Conservation (phyloP, 1,140 invertebrate genomes). For the Drosophila lowei region DNA sequence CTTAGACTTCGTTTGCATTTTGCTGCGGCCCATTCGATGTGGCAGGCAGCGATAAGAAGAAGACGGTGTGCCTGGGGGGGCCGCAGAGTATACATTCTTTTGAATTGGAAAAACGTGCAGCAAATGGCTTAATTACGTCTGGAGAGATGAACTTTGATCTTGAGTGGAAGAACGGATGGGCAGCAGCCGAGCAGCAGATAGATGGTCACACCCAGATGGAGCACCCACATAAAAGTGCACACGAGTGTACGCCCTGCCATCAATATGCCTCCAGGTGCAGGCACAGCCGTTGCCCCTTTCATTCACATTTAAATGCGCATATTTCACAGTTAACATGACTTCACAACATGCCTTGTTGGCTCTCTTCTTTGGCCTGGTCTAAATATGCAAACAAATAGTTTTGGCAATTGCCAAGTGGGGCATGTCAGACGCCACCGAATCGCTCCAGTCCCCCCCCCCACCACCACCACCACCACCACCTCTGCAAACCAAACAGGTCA, state of each 20-base stretch:
- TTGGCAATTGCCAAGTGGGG: slow-evolving; percentile 82
- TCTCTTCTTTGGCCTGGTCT: slow-evolving; percentile 68
- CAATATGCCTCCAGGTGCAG: slow-evolving; percentile 17
- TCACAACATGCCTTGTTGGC: slow-evolving; percentile 77
- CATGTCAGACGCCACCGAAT: slow-evolving; percentile 48
- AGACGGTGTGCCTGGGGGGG: slow-evolving; percentile 22
- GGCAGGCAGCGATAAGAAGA: slow-evolving; percentile 50
- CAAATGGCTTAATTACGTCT: slow-evolving; percentile 76
- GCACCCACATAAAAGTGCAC: too few species aligned
- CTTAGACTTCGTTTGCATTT: slow-evolving; percentile 36
- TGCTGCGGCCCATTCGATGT: slow-evolving; percentile 7
- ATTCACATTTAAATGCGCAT: slow-evolving; percentile 74
- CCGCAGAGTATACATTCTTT: slow-evolving; percentile 44
- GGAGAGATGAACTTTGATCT: slow-evolving; percentile 67
- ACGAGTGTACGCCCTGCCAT: neutral
- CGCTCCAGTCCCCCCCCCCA: neutral
- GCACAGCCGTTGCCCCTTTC: slow-evolving; percentile 14
- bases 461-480: neutral
- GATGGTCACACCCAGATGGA: too few species aligned
- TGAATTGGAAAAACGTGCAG: slow-evolving; percentile 77
- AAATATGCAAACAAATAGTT: slow-evolving; percentile 83
- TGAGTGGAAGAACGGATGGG: slow-evolving; percentile 6
- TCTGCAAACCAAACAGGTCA: neutral
- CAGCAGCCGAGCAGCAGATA: neutral
- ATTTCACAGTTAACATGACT: slow-evolving; percentile 82